Percentiles rank a stretch among this genome's conserved stretches.
These are phyloP conservation scores for Puntigrus tetrazona DNA, from an alignment of 2,113 vertebrate genomes.

Conservation along the genomic window DNA sequence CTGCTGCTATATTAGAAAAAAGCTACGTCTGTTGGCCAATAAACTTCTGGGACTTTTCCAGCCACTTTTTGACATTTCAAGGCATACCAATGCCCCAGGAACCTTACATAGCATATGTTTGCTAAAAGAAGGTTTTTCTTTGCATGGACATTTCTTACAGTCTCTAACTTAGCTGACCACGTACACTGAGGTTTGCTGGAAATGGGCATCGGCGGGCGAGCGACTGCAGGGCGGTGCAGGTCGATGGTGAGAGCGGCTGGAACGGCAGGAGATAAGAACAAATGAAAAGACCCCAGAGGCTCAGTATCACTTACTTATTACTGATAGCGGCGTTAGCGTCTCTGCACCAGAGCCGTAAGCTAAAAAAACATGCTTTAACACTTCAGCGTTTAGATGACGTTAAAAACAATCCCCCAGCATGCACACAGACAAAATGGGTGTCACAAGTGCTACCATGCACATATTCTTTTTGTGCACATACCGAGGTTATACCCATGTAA, in stretches of 20 bases:
- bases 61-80: neutral
- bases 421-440: neutral
- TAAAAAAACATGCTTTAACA: constrained; percentile 29
- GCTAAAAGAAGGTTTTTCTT: neutral
- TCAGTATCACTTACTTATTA: constrained; percentile 36
- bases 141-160: constrained; percentile 7
- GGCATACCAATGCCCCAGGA: neutral
- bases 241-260: constrained; percentile 29
- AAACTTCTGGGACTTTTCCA: constrained; percentile 1
- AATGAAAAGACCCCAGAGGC: constrained; percentile 41
- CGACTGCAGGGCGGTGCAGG: constrained; percentile 12
- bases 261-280: constrained; percentile 38
- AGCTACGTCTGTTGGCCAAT: neutral
- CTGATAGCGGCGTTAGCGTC: constrained; percentile 19
- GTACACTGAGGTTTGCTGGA: constrained; percentile 25
- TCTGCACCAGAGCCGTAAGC: neutral
- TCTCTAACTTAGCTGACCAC: constrained; percentile 5
- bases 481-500: neutral
- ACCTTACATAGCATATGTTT: neutral
- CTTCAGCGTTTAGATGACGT: neutral
- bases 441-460: constrained; percentile 10
- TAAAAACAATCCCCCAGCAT: constrained; percentile 14
- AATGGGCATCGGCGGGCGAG: constrained; percentile 20
- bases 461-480: neutral
- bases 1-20: neutral